Base-by-base conservation (phyloP, 2,113 vertebrate species). In the Leptocoma aspasia region DNA sequence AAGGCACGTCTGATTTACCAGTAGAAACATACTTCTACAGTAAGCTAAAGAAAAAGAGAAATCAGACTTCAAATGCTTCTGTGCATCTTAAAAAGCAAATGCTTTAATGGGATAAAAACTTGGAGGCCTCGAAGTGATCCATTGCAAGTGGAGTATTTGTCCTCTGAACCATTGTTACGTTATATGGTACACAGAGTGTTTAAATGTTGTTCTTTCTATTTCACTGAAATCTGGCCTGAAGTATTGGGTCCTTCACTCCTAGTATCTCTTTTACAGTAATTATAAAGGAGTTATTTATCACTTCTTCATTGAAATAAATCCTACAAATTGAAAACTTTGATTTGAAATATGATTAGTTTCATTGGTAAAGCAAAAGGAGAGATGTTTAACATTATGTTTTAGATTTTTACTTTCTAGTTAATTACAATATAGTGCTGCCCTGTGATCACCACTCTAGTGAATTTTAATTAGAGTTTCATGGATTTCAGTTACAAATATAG, bases 391-490 rank as follows among this genome's bases (percentile, higher is more conserved):
- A 52, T 63, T 71, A 56, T 5, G 2, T 8, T 86, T 90, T 64
- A 68, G 56, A 49, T 76, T 81, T 83, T 69, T 87, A 52, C 37
- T 89, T 92, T 63, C 5, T 30, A 24, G 64, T 91, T 86, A n/a
- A 57, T 84, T 89, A 28, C 31, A 33, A 22, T 45, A 30, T 8
- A 71, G 15, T 47, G 39, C 13, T 89, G 15, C 6, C 60, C 24
- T 79, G 18, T 22, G 31, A 85, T 79, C 57, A 53, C 19, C 49
- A 42, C 11, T 66, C 41, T 3, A 71, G 53, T 68, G 44, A 52
- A 68, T 87, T 95, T 92, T 95, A 94, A 94, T 91, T 94, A 60
- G 37, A 93, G 11, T 42, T 89, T 73, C 57, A 87, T 18, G 75
- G 66, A 89, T 82, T 69, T 72, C 50, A 39, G 27, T 76, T 70